Conservation (phyloP, 2,888 invertebrate species). For the Litoditis marina region DNA sequence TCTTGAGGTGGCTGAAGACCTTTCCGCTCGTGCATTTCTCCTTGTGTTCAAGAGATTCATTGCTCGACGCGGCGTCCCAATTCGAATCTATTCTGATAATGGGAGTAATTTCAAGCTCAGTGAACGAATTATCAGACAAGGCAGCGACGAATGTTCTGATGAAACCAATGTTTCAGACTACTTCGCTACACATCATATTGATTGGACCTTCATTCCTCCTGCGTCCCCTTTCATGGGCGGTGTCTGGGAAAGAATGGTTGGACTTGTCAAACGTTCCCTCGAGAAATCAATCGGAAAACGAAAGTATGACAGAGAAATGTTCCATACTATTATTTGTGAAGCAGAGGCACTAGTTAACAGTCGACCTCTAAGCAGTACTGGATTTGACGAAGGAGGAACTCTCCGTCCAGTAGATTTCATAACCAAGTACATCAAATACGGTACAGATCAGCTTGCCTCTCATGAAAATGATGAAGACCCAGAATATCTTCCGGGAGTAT, state of each 20-base stretch:
- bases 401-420: slow-evolving; percentile 11
- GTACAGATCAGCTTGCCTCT: no score
- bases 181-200: neutral
- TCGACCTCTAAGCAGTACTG: slow-evolving; percentile 11
- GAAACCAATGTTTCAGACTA: neutral
- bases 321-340: slow-evolving; percentile 9
- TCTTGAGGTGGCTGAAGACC: neutral
- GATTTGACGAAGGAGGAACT: neutral
- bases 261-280: slow-evolving; percentile 9
- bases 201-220: slow-evolving; percentile 11
- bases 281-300: neutral
- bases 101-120: neutral
- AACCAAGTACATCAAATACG: no score
- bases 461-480: no score
- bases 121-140: no score
- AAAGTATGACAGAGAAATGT: no score
- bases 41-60: neutral
- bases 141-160: no score
- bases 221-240: slow-evolving; percentile 18
- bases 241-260: slow-evolving; percentile 16
- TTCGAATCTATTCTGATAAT: neutral
- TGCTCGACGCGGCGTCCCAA: neutral
- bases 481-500: no score
- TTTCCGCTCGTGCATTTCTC: neutral
- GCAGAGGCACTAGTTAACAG: slow-evolving; percentile 13